A percentile compares a stretch with the other conserved stretches of the same genome.
phyloP scores from a whole-genome alignment of 2,888 invertebrate species.

The Drosophila infuscata region DNA sequence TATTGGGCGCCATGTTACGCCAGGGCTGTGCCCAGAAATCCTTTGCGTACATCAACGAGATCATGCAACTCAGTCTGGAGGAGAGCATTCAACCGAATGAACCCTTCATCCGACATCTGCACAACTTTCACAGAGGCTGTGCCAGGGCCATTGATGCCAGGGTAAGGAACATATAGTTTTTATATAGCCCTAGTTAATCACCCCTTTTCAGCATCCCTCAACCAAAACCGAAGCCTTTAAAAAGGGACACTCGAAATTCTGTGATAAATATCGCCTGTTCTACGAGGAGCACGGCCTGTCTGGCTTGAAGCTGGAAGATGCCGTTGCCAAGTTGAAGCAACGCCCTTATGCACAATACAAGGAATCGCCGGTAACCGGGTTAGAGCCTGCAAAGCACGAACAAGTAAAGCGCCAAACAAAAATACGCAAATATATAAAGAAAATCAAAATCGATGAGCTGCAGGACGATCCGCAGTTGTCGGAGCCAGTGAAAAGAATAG shows the following conservation, averaged over 20 bases:
- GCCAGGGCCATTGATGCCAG: slow-evolving; percentile 86
- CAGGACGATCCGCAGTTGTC: slow-evolving; percentile 60
- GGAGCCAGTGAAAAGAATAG: slow-evolving; percentile 49
- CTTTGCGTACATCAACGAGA: slow-evolving; percentile 89
- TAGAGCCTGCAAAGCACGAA: slow-evolving; percentile 81
- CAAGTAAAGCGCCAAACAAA: slow-evolving; percentile 77
- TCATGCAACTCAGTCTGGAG: slow-evolving; percentile 88
- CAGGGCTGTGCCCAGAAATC: slow-evolving; percentile 88
- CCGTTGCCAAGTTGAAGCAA: slow-evolving; percentile 83
- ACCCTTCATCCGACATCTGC: slow-evolving; percentile 88
- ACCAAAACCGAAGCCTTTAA: slow-evolving; percentile 78
- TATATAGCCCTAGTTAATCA: not conserved
- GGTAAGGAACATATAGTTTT: slow-evolving; percentile 78
- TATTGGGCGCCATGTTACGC: slow-evolving; percentile 90
- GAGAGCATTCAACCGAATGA: slow-evolving; percentile 88
- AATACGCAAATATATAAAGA: slow-evolving; percentile 83
- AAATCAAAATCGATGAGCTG: slow-evolving; percentile 82
- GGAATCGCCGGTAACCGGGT: slow-evolving; percentile 72
- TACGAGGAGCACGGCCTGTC: slow-evolving; percentile 85
- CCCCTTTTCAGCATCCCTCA: slow-evolving; percentile 83
- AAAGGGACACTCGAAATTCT: slow-evolving; percentile 85
- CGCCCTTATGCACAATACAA: slow-evolving; percentile 90
- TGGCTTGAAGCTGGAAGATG: slow-evolving; percentile 84
- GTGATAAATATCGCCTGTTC: slow-evolving; percentile 86
- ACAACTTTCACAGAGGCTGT: slow-evolving; percentile 87